phyloP scores from a whole-genome alignment of 2,797 vertebrate genomes.

The Garrulus glandarius region DNA sequence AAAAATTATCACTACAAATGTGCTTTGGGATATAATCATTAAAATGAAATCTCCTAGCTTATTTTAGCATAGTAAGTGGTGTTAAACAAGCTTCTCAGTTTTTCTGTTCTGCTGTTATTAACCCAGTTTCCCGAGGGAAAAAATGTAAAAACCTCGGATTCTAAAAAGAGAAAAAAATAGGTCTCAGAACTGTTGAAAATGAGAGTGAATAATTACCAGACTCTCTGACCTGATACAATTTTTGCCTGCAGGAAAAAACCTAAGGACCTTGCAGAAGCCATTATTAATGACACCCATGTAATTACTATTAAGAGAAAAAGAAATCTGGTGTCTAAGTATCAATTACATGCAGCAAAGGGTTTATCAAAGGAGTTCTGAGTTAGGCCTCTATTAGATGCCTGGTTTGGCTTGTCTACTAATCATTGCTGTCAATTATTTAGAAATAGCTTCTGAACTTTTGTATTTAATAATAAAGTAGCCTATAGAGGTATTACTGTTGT shows the following conservation, averaged over 20 bases:
- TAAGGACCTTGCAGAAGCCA: conserved; percentile 19
- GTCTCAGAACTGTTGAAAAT: conserved; percentile 41
- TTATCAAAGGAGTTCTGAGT: conserved; percentile 39
- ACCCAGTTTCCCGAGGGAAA: conserved; percentile 48
- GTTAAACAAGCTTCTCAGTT: conserved; percentile 64
- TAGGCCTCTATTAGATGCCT: conserved; percentile 40
- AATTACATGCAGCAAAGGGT: conserved; percentile 52
- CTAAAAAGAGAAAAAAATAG: conserved; percentile 2
- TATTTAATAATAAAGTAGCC: conserved; percentile 52
- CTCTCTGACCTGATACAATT: conserved; percentile 54
- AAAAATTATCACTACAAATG: conserved; percentile 57
- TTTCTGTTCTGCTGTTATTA: conserved; percentile 61
- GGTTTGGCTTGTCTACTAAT: conserved; percentile 46
- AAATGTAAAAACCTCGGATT: conserved; percentile 36
- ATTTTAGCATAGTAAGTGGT: conserved; percentile 53
- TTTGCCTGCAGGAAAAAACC: conserved; percentile 52
- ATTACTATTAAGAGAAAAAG: conserved; percentile 62
- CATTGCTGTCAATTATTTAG: conserved; percentile 60
- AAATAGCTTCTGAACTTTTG: conserved; percentile 38
- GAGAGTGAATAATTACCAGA: conserved; percentile 58
- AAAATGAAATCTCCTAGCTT: conserved; percentile 42
- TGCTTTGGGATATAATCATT: conserved; percentile 59
- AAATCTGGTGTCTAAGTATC: conserved; percentile 64
- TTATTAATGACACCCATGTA: conserved; percentile 67
- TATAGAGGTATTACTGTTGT: not conserved